A percentile compares a stretch with the other conserved stretches of the same genome.
Conservation (phyloP, 2,797 vertebrate genomes). For the Selene dorsalis region DNA sequence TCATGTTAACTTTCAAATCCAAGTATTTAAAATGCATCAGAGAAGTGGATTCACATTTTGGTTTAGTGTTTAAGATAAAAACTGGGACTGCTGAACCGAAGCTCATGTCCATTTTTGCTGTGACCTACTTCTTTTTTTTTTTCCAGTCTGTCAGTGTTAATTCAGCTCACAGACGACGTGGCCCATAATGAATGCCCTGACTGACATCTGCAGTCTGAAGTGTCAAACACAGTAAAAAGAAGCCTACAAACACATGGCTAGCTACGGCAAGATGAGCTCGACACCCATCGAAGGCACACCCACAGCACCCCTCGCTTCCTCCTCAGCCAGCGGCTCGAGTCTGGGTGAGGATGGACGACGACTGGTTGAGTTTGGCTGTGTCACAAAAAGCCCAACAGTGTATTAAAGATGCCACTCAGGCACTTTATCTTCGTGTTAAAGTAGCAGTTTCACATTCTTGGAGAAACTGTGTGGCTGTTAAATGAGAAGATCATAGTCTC, state of each 20-base stretch:
- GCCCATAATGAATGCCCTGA: slow-evolving; percentile 56
- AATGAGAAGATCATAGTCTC: background rate
- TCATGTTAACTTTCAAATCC: slow-evolving; percentile 22
- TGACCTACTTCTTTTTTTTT: slow-evolving; percentile 6
- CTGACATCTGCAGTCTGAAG: slow-evolving; percentile 36
- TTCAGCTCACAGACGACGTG: slow-evolving; percentile 27
- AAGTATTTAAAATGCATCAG: slow-evolving; percentile 40
- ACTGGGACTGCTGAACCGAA: background rate
- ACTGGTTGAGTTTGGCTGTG: slow-evolving; percentile 33
- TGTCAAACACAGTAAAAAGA: slow-evolving; percentile 64
- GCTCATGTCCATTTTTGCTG: background rate
- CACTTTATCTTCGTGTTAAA: slow-evolving; percentile 33
- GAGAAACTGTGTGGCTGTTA: slow-evolving; percentile 2
- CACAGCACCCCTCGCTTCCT: slow-evolving; percentile 50
- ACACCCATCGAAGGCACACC: slow-evolving; percentile 80
- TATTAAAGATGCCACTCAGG: slow-evolving; percentile 40
- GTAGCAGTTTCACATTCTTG: slow-evolving; percentile 18
- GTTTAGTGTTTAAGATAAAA: slow-evolving; percentile 48
- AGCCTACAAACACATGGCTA: slow-evolving; percentile 66
- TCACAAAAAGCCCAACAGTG: slow-evolving; percentile 17
- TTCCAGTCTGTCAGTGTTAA: background rate
- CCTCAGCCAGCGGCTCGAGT: slow-evolving; percentile 37
- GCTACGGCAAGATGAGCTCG: slow-evolving; percentile 73
- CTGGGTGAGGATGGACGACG: slow-evolving; percentile 38
- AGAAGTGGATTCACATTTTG: slow-evolving; percentile 44